Evolutionary conservation across 2,888 invertebrate species (phyloP).

Genomic region (Lapara coniferarum): DNA sequence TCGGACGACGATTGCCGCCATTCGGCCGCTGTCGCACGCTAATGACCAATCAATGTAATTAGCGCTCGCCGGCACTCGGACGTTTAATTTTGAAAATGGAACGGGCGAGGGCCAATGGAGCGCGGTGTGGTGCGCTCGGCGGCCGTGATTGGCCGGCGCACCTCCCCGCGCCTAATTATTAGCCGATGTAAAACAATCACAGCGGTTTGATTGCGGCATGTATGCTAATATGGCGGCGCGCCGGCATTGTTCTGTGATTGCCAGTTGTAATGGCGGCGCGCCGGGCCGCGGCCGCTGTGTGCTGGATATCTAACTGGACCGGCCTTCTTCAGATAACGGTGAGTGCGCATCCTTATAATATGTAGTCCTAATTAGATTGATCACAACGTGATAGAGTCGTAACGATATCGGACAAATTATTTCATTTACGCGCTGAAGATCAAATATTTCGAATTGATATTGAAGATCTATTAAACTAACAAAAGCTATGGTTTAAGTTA

Average conservation of each 20-base stretch:
- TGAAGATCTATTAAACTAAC: too few species aligned
- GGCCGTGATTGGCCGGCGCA: slow-evolving; percentile 61
- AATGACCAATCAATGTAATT: slow-evolving; percentile 68
- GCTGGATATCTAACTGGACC: slow-evolving; percentile 4
- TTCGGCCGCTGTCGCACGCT: slow-evolving; percentile 25
- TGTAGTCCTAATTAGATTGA: not conserved
- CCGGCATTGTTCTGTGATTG: slow-evolving; percentile 46
- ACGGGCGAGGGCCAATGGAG: slow-evolving; percentile 55
- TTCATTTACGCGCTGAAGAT: too few species aligned
- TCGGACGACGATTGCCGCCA: slow-evolving; percentile 25
- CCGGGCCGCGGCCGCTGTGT: slow-evolving; percentile 46
- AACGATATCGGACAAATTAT: too few species aligned
- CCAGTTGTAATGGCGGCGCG: slow-evolving; percentile 64
- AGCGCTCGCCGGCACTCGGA: slow-evolving; percentile 52
- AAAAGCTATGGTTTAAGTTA: too few species aligned
- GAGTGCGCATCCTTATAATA: not conserved
- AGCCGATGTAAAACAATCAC: slow-evolving; percentile 65
- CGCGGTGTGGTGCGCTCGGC: slow-evolving; percentile 42
- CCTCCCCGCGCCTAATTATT: slow-evolving; percentile 66
- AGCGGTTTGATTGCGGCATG: slow-evolving; percentile 46
- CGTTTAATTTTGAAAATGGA: slow-evolving; percentile 57
- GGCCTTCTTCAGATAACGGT: not conserved
- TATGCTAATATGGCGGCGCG: slow-evolving; percentile 63
- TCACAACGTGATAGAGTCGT: not conserved
- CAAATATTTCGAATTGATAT: too few species aligned